Evolutionary conservation across 2,797 vertebrate genomes (phyloP).

Genomic region (Carduelis carduelis): DNA sequence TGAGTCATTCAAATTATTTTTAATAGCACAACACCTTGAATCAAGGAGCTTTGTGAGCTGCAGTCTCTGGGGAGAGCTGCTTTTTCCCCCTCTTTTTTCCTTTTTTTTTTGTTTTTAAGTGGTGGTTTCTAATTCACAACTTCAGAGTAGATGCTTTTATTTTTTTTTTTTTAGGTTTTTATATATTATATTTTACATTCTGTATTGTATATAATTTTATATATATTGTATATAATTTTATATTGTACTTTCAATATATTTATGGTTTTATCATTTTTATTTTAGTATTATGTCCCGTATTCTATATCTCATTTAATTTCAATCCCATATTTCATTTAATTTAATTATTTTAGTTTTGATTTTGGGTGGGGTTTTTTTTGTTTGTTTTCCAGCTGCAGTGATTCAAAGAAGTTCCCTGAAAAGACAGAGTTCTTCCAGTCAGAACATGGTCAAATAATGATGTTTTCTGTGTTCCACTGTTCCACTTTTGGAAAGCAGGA

Average conservation of each 20-base stretch:
- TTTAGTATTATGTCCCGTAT: neutral
- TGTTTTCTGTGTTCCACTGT: neutral
- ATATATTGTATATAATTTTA: neutral
- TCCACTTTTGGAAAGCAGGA: neutral
- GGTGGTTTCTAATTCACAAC: neutral
- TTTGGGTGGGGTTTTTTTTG: neutral
- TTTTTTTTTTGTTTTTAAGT: neutral
- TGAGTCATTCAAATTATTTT: neutral
- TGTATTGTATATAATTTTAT: neutral
- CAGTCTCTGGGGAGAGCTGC: accelerated
- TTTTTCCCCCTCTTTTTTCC: accelerated
- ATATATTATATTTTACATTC: neutral
- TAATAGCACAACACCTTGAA: neutral
- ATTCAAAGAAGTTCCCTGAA: neutral
- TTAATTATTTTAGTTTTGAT: neutral
- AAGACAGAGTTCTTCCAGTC: neutral
- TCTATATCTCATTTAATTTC: neutral
- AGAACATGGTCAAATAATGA: neutral
- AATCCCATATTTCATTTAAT: accelerated
- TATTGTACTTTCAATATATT: neutral
- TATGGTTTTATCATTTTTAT: neutral
- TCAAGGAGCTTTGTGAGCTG: neutral
- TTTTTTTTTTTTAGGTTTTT: neutral
- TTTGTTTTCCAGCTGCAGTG: neutral
- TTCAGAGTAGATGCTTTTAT: neutral